Evolutionary conservation across 2,113 vertebrate species (phyloP).

Genomic region (Pseudois nayaur): DNA sequence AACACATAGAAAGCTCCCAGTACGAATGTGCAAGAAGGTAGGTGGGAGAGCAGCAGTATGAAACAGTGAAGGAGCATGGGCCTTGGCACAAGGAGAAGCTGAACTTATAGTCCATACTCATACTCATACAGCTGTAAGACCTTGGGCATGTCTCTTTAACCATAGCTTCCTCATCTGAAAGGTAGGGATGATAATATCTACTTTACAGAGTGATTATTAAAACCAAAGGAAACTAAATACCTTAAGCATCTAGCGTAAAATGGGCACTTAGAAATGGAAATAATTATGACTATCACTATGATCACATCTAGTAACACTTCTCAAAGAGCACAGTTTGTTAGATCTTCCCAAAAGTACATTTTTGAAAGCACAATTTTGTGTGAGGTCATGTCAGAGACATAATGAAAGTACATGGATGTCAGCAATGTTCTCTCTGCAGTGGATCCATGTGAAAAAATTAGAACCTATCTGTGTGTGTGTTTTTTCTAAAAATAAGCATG

Average conservation of each 20-base stretch:
- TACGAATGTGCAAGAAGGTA: not conserved
- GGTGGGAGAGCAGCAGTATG: not conserved
- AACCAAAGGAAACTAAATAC: not conserved
- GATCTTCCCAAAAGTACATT: not conserved
- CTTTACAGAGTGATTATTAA: not conserved
- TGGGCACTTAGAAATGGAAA: not conserved
- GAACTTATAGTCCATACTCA: not conserved
- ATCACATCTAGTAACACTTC: not conserved
- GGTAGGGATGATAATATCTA: not conserved
- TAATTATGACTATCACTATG: not conserved
- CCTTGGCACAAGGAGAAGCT: not conserved
- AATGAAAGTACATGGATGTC: not conserved
- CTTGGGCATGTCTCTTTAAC: not conserved
- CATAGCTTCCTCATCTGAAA: not conserved
- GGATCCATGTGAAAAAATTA: not conserved
- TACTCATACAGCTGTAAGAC: not conserved
- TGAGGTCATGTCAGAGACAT: not conserved
- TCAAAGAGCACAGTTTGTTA: not conserved
- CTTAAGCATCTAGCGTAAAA: not conserved
- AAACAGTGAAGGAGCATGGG: not conserved
- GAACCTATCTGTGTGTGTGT: not conserved
- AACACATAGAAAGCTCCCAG: not conserved
- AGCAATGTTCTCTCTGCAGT: not conserved
- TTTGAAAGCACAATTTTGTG: not conserved
- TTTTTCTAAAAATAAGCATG: conserved; percentile 37